phyloP scores from a whole-genome alignment of 2,888 invertebrate species.

The Myathropa florea region DNA sequence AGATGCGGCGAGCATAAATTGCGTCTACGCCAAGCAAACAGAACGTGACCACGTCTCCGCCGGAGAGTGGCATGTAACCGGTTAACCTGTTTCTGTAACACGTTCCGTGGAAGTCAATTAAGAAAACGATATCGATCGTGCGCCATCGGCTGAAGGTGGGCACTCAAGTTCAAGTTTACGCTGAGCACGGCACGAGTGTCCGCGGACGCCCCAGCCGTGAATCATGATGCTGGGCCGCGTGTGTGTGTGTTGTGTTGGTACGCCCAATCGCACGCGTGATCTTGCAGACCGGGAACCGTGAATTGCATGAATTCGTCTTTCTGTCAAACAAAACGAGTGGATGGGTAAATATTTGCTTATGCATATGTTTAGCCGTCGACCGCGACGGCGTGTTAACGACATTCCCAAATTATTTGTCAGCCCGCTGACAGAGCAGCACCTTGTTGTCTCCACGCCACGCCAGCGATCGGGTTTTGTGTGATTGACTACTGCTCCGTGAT shows the following conservation, averaged over 20 bases:
- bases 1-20: conserved; percentile 5
- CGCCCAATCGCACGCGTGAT: not conserved
- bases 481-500: not conserved
- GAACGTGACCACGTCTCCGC: not conserved
- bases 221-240: not conserved
- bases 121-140: not conserved
- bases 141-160: not conserved
- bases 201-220: not conserved
- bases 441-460: not conserved
- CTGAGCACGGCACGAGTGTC: not conserved
- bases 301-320: not conserved
- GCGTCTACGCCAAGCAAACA: not conserved
- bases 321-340: not conserved
- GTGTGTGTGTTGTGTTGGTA: not conserved
- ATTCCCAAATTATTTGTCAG: not conserved
- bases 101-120: not conserved
- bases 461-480: not conserved
- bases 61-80: not conserved
- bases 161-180: conserved; percentile 27
- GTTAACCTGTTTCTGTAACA: not conserved
- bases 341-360: not conserved
- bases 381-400: not conserved
- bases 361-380: not conserved
- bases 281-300: not conserved
- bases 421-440: not conserved